Evolutionary conservation across 2,888 invertebrate genomes (phyloP), one percentile per base, ranked within the genome.

Genomic region (Ormyrus pomaceus): DNA sequence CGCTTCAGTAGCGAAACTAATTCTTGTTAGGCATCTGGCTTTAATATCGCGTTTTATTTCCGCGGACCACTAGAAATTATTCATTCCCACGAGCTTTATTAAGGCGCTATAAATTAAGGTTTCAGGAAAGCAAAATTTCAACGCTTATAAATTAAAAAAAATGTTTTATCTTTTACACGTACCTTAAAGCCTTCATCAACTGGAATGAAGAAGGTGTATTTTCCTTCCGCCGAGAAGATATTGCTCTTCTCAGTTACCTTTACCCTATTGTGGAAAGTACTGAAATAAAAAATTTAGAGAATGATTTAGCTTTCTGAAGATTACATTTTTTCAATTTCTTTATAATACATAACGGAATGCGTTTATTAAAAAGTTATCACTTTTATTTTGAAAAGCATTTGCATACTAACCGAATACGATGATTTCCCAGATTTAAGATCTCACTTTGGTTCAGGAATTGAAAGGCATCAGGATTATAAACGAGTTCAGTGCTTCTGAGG

Each of bases 181-280:
- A 97, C 97, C 94, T 95, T 95, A 87, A 97, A 96, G 79, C 96
- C 97, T 89, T 96, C 96, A 91, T 97, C 97, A 62, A 97, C 95
- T 7, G 98, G 97, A 86, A 98, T 95, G 88, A 98, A 96, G 91
- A 96, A 98, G 13, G 98, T 98, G 90, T 95, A 95, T 80, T 94
- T 93, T 69, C 96, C 97, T 84, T 95, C 95, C 53, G 94, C 94
- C 86, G 94, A 94, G 90, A 95, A 96, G 64, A 96, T 93, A 79
- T 94, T 93, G 87, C 94, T 94, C 91, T 96, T 96, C 84, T 94
- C 93, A 85, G 94, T 93, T 84, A 94, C 92, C 86, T 93, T 92
- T 81, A 96, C 95, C 89, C 95, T 94, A 86, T 95, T 95, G 73
- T 95, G 93, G 91, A 96, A 97, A 83, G 91, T 92, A 88, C 96